A percentile compares a stretch with the other conserved stretches of the same genome.
These are phyloP conservation scores for Exocentrus adspersus DNA, from an alignment of 2,888 invertebrate species.

Conservation along the genomic window DNA sequence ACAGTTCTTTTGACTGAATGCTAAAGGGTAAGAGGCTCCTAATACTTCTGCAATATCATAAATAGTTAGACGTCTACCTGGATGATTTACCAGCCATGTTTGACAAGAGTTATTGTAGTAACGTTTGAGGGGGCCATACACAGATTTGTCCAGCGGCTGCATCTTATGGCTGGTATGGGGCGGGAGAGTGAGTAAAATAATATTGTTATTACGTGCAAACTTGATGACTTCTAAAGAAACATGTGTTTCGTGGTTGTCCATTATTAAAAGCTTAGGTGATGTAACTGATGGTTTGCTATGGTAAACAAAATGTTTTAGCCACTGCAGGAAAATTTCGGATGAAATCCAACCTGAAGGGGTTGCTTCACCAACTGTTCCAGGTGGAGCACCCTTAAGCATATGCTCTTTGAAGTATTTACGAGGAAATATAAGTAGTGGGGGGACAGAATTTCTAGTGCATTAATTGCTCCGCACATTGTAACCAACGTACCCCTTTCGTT, in stretches of 20 bases:
- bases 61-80: conserved; percentile 1
- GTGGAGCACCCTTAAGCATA: background rate
- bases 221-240: background rate
- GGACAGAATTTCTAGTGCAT: conserved; percentile 31
- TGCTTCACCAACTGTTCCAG: background rate
- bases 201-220: background rate
- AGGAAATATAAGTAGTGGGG: conserved; percentile 37
- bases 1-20: conserved; percentile 4
- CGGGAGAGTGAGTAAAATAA: conserved; percentile 1
- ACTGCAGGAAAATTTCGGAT: background rate
- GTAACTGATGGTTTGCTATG: background rate
- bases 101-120: conserved; percentile 4
- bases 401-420: conserved; percentile 10
- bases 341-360: background rate
- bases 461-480: conserved; percentile 33
- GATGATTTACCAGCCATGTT: conserved; percentile 12
- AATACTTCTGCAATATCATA: background rate
- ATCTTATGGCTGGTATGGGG: conserved; percentile 12
- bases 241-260: background rate
- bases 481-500: conserved; percentile 22
- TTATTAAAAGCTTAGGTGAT: background rate
- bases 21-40: background rate
- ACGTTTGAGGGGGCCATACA: conserved; percentile 4
- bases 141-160: conserved; percentile 5
- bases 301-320: background rate